These are phyloP conservation scores for Pachycephala philippinensis DNA, from an alignment of 2,113 vertebrate genomes.

Conservation along the genomic window DNA sequence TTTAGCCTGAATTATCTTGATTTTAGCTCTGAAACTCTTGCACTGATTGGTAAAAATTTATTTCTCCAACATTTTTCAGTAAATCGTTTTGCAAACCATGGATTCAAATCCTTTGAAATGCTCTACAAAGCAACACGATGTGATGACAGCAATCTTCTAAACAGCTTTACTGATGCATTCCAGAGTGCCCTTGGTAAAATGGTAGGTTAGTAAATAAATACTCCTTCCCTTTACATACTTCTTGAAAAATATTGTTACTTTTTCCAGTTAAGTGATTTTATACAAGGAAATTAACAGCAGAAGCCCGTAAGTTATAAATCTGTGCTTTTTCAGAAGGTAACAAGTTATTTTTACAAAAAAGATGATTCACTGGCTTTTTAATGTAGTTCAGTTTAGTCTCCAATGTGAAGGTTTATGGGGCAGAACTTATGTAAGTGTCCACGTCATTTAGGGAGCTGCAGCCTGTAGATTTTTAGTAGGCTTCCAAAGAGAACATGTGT, in stretches of 20 bases:
- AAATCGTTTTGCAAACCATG: slow-evolving; percentile 94
- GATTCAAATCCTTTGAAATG: slow-evolving; percentile 96
- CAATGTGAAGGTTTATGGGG: not conserved
- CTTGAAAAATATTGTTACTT: not conserved
- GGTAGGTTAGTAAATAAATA: slow-evolving; percentile 75
- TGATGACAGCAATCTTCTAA: slow-evolving; percentile 85
- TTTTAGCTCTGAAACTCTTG: not conserved
- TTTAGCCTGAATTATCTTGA: not conserved
- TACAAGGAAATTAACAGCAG: not conserved
- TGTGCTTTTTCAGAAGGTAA: not conserved
- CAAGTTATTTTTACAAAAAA: not conserved
- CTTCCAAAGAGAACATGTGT: not conserved
- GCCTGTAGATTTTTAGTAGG: not conserved
- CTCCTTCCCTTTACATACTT: not conserved
- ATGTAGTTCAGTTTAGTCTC: not conserved
- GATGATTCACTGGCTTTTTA: not conserved
- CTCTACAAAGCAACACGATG: slow-evolving; percentile 92
- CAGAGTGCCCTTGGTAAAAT: slow-evolving; percentile 85
- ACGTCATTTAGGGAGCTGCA: not conserved
- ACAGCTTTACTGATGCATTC: slow-evolving; percentile 87
- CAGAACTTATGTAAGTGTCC: not conserved
- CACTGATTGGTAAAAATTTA: not conserved
- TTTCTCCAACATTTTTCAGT: slow-evolving; percentile 73
- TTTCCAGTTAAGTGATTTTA: not conserved
- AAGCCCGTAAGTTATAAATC: not conserved